Evolutionary conservation across 2,797 vertebrate species (phyloP), one percentile per base, ranked within the genome.

Genomic region (Epinephelus malabaricus): DNA sequence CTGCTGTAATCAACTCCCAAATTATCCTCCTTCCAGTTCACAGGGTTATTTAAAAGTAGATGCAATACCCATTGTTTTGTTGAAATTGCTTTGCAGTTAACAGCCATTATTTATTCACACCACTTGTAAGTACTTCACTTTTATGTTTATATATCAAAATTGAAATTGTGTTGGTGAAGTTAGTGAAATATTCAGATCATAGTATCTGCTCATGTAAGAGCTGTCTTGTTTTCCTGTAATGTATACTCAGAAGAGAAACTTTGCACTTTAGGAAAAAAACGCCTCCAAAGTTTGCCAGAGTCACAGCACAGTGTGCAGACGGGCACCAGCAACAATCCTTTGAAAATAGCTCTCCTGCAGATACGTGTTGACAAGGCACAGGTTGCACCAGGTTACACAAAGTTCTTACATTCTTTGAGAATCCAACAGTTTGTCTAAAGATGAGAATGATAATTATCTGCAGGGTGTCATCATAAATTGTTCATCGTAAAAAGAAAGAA

Each of bases 401-500:
- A 51, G 30, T 18, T 23, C 49, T 47, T 4, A 45, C 9, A 40
- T 12, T 54, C 27, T 76, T 64, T 60, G 30, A 40, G 70, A 67
- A 50, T 45, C 30, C 10, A 46, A 18, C 55, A 25, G 50, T 69
- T 82, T 75, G n/a, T 34, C 38, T 25, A 10, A 27, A 78, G 60
- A 78, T 60, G 38, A 83, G 34, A 61, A 70, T 54, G 40, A 75
- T 64, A 67, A 77, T 74, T 68, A 73, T 11, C 34, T 58, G 40
- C 34, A 23, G 7, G 21, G 17, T 77, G 70, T 77, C 66, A 50
- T 11, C 23, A 65, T 69, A 58, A 63, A 30, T 0, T 66, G 54
- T 38, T 56, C 38, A 0, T 2, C 40, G 46, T 58, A 12, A n/a
- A 8, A 23, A 51, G 11, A 51, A 38, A 34, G 47, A 5, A 19